Evolutionary conservation across 2,113 vertebrate genomes (phyloP).

Genomic region (Pseudorasbora parva): DNA sequence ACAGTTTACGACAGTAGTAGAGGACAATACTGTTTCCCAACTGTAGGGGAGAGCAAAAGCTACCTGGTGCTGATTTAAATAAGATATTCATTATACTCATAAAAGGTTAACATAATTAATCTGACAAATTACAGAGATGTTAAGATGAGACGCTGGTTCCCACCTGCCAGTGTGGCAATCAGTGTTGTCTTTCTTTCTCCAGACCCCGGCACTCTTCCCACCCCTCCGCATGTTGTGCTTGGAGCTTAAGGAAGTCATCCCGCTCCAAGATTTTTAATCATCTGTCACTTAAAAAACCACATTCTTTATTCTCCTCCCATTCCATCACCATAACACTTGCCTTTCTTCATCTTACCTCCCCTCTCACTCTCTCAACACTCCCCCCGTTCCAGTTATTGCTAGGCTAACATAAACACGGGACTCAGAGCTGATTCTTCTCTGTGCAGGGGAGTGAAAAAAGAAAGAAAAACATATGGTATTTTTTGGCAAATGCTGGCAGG

Average conservation of each 20-base stretch:
- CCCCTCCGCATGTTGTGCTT: slow-evolving; percentile 52
- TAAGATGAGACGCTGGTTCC: neutral
- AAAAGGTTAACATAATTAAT: neutral
- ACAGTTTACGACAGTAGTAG: no score
- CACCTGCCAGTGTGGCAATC: neutral
- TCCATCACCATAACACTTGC: neutral
- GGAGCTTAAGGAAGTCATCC: slow-evolving; percentile 42
- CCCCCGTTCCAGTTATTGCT: slow-evolving; percentile 5
- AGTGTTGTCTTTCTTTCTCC: slow-evolving; percentile 48
- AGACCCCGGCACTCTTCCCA: slow-evolving; percentile 33
- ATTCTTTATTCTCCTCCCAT: slow-evolving; percentile 18
- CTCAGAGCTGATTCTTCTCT: slow-evolving; percentile 51
- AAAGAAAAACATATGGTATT: slow-evolving; percentile 56
- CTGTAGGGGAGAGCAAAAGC: no score
- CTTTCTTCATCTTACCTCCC: neutral
- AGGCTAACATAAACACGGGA: slow-evolving; percentile 56
- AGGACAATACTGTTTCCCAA: no score
- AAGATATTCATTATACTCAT: neutral
- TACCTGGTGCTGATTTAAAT: no score
- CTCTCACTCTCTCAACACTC: neutral
- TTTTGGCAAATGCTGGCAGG: slow-evolving; percentile 46
- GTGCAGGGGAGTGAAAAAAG: slow-evolving; percentile 27
- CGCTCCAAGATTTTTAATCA: slow-evolving; percentile 45
- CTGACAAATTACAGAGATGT: neutral
- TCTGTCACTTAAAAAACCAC: slow-evolving; percentile 49